Percentiles rank a stretch among this genome's conserved stretches.
These are phyloP conservation scores for Limanda limanda DNA, from an alignment of 2,113 vertebrate genomes.

Conservation along the genomic window DNA sequence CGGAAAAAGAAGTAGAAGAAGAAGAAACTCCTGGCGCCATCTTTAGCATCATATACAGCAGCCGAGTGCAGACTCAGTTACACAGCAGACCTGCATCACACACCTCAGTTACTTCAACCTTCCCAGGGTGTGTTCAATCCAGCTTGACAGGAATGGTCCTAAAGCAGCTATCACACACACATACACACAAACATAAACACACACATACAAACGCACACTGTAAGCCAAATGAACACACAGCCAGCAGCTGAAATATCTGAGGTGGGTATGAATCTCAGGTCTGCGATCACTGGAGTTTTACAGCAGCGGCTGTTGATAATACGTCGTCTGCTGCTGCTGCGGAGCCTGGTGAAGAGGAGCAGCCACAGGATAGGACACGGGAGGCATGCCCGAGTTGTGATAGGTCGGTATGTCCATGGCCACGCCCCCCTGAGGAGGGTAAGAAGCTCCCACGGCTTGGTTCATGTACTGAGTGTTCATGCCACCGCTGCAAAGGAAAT, in stretches of 20 bases:
- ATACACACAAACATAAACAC: not conserved
- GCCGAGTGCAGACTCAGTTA: no score
- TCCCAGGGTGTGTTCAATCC: not conserved
- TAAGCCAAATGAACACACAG: conserved; percentile 7
- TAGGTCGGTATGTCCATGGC: conserved; percentile 88
- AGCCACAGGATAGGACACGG: conserved; percentile 83
- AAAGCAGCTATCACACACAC: conserved; percentile 7
- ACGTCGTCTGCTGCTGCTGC: conserved; percentile 73
- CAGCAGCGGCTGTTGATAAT: conserved; percentile 95
- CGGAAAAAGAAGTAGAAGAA: conserved; percentile 15
- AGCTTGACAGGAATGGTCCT: not conserved
- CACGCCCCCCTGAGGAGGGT: conserved; percentile 83
- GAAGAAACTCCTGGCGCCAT: not conserved
- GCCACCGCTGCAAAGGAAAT: conserved; percentile 77
- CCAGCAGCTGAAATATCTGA: conserved; percentile 29
- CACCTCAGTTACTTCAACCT: conserved; percentile 7
- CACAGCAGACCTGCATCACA: conserved; percentile 10
- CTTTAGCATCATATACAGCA: conserved; percentile 20
- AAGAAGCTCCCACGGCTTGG: conserved; percentile 81
- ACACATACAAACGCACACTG: not conserved
- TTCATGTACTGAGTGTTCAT: conserved; percentile 85
- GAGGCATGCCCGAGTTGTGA: conserved; percentile 86
- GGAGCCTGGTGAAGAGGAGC: conserved; percentile 82
- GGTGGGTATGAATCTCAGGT: conserved; percentile 16
- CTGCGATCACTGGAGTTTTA: conserved; percentile 60